Percentiles rank a stretch among this genome's conserved stretches.
phyloP scores from a whole-genome alignment of 2,113 vertebrate species.

The Etheostoma spectabile region DNA sequence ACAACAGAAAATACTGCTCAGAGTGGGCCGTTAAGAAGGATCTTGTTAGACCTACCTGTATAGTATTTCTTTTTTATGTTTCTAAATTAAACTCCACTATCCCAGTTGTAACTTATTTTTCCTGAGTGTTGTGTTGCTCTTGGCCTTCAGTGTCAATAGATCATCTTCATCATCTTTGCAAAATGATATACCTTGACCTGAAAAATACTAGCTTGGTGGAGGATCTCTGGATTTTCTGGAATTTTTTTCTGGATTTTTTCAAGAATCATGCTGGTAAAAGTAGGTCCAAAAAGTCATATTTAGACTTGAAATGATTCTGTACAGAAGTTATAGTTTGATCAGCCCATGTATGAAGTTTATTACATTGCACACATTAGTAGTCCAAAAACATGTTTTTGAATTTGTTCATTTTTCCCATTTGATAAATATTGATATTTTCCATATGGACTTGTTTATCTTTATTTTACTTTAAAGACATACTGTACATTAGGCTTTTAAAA shows the following conservation, averaged over 20 bases:
- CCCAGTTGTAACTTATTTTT: slow-evolving; percentile 10
- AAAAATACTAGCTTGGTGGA: neutral
- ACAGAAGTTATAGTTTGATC: neutral
- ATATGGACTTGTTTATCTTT: neutral
- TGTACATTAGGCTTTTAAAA: neutral
- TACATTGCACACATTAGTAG: too few relatives aligned
- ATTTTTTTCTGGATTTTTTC: too few relatives aligned
- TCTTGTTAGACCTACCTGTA: slow-evolving; percentile 40
- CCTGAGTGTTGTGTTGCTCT: slow-evolving; percentile 7
- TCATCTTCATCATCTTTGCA: slow-evolving; percentile 1
- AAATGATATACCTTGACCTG: neutral
- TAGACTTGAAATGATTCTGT: neutral
- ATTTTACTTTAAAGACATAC: too few relatives aligned
- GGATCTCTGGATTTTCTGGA: neutral
- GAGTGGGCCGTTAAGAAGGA: slow-evolving; percentile 49
- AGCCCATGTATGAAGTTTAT: neutral
- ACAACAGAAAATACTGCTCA: slow-evolving; percentile 15
- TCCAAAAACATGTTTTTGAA: neutral
- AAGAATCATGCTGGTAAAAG: slow-evolving; percentile 17
- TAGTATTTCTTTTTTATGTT: neutral
- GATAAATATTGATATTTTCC: neutral
- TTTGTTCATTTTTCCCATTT: neutral
- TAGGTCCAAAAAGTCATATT: neutral
- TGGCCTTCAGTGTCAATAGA: slow-evolving; percentile 7
- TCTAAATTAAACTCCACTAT: neutral